phyloP scores from a whole-genome alignment of 2,888 invertebrate species.

The Enoplolaimus lenunculus region DNA sequence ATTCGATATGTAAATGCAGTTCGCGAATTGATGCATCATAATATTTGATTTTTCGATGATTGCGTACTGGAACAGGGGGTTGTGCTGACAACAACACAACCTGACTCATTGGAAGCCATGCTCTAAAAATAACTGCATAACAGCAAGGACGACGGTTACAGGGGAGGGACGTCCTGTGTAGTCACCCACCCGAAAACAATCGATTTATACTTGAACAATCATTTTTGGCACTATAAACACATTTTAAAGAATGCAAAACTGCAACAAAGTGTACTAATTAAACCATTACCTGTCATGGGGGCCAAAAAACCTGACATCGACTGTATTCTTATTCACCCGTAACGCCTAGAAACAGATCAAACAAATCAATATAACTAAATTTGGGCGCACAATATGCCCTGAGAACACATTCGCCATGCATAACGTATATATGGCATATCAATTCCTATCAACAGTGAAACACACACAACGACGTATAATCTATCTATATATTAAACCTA shows the following conservation, averaged over 20 bases:
- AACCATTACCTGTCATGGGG: conserved; percentile 64
- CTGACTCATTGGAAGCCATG: conserved; percentile 71
- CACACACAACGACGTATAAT: no score
- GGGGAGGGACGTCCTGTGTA: no score
- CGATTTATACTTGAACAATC: no score
- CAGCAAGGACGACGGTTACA: no score
- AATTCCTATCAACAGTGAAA: no score
- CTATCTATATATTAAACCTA: no score
- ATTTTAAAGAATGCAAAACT: no score
- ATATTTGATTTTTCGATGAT: conserved; percentile 48
- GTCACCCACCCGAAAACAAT: no score
- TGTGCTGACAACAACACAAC: conserved; percentile 66
- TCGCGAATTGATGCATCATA: conserved; percentile 55
- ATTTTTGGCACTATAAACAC: no score
- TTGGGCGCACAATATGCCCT: no score
- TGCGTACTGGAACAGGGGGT: conserved; percentile 48
- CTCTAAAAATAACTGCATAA: conserved; percentile 50
- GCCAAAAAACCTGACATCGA: conserved; percentile 85
- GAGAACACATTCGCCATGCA: conserved; percentile 1
- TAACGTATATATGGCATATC: no score
- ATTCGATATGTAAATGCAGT: conserved; percentile 59
- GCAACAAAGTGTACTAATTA: no score
- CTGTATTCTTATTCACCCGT: conserved; percentile 42
- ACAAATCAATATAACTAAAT: neutral
- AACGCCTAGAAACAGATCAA: conserved; percentile 32